Evolutionary conservation across 2,888 invertebrate genomes (phyloP).

Genomic region (Conistra vaccinii): DNA sequence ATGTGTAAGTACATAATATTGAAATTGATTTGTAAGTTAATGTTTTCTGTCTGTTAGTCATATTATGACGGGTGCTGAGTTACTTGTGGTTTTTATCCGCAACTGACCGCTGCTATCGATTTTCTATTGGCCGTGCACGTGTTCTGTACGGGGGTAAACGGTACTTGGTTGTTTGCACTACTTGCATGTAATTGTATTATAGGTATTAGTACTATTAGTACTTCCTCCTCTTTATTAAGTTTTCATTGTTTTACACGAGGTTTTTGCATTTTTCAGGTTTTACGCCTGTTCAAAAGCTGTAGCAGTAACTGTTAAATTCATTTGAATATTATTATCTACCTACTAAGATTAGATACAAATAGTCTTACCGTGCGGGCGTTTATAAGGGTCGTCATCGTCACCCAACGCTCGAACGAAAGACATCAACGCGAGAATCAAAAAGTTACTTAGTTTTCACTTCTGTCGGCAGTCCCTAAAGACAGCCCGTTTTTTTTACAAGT

Average conservation of each 20-base stretch:
- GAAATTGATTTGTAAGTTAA: conserved; percentile 39
- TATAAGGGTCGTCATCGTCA: too few species aligned
- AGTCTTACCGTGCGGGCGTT: too few species aligned
- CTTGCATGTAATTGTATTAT: conserved; percentile 64
- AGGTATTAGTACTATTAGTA: conserved; percentile 51
- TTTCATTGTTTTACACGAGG: conserved; percentile 20
- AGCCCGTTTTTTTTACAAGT: too few species aligned
- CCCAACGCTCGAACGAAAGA: too few species aligned
- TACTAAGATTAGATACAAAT: too few species aligned
- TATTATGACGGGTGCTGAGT: conserved; percentile 75
- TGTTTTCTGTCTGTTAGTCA: conserved; percentile 63
- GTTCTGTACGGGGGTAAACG: conserved; percentile 60
- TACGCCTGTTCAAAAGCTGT: background rate
- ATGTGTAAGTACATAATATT: background rate
- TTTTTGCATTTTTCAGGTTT: background rate
- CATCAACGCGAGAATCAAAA: too few species aligned
- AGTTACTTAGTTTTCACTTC: too few species aligned
- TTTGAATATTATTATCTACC: too few species aligned
- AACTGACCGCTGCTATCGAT: conserved; percentile 83
- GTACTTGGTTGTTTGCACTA: conserved; percentile 53
- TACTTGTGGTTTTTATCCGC: conserved; percentile 85
- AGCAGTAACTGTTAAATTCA: too few species aligned
- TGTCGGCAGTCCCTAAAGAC: too few species aligned
- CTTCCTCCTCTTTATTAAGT: conserved; percentile 52
- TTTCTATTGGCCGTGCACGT: conserved; percentile 76